Conservation (phyloP, 2,888 invertebrate species). For the Protula sp. region DNA sequence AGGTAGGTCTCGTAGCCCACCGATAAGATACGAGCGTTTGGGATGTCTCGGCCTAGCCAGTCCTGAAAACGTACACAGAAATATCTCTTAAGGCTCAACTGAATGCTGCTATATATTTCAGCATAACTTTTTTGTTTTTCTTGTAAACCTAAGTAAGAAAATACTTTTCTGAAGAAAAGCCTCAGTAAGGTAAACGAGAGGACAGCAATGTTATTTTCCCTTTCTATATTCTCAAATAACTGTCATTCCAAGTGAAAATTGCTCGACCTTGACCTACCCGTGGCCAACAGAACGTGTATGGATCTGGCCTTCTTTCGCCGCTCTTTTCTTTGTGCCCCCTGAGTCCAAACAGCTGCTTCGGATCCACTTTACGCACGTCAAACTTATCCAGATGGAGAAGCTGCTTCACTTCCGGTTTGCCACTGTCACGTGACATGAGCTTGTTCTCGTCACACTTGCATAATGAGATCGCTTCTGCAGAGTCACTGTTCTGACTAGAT, state of each 20-base stretch:
- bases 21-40: slow-evolving; percentile 71
- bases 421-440: background rate
- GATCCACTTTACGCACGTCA: background rate
- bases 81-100: too few relatives aligned
- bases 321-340: background rate
- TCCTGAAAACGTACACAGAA: slow-evolving; percentile 61
- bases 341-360: background rate
- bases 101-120: too few relatives aligned
- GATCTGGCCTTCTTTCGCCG: background rate
- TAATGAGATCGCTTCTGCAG: too few relatives aligned
- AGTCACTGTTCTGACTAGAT: too few relatives aligned
- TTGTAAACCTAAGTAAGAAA: too few relatives aligned
- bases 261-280: slow-evolving; percentile 1
- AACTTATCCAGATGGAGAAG: background rate
- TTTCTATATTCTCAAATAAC: too few relatives aligned
- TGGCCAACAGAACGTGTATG: slow-evolving; percentile 3
- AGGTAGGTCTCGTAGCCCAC: slow-evolving; percentile 75
- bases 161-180: too few relatives aligned
- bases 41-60: slow-evolving; percentile 79
- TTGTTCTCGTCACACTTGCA: too few relatives aligned
- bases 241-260: too few relatives aligned
- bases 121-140: too few relatives aligned
- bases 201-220: too few relatives aligned
- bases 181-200: too few relatives aligned
- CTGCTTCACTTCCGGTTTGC: background rate